A percentile compares a stretch with the other conserved stretches of the same genome.
phyloP scores from a whole-genome alignment of 2,113 vertebrate genomes.

The Canis aureus region DNA sequence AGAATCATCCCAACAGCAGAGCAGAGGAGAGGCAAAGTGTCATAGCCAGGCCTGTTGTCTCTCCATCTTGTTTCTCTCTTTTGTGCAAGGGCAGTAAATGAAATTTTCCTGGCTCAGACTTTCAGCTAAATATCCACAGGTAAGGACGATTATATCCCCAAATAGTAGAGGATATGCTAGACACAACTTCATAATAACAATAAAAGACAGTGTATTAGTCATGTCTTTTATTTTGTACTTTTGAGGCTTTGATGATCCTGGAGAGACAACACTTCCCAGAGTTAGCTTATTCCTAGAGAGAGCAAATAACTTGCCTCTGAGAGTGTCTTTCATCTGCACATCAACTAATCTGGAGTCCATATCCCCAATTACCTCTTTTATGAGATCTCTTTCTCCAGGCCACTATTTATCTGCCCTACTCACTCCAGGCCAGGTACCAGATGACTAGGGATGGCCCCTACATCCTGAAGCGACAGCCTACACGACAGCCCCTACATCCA shows the following conservation, averaged over 20 bases:
- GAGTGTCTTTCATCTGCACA: not conserved
- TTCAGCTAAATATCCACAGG: not conserved
- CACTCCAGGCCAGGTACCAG: not conserved
- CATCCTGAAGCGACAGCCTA: not conserved
- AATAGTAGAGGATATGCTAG: not conserved
- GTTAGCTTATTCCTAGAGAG: not conserved
- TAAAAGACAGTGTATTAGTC: not conserved
- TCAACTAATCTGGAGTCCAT: not conserved
- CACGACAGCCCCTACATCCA: not conserved
- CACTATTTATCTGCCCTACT: not conserved
- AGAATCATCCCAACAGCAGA: not conserved
- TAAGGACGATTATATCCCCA: not conserved
- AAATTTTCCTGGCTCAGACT: not conserved
- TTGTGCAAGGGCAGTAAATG: not conserved
- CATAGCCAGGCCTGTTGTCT: not conserved
- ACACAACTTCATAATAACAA: not conserved
- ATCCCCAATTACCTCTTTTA: not conserved
- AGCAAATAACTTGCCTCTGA: not conserved
- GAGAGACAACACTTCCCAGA: not conserved
- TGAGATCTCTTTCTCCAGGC: not conserved
- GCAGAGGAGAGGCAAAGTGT: not conserved
- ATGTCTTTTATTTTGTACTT: not conserved
- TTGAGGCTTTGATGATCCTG: not conserved
- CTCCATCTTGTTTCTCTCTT: not conserved
- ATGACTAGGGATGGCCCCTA: not conserved